These are phyloP conservation scores for Temnothorax rugatulus DNA, from an alignment of 2,888 invertebrate genomes.

Conservation along the genomic window DNA sequence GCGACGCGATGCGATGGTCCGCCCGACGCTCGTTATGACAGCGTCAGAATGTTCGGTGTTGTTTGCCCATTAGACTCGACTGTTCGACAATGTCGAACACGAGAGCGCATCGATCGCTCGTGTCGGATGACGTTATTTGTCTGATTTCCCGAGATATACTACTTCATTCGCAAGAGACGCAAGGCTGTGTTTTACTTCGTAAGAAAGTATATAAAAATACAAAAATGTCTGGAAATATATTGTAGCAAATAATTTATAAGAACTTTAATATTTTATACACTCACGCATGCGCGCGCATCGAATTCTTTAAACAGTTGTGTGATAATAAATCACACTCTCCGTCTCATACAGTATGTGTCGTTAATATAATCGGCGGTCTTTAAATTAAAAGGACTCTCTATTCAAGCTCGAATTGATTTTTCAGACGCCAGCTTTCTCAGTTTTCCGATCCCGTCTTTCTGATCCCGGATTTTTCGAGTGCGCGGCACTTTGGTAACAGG, in stretches of 20 bases:
- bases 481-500: slow-evolving; percentile 85
- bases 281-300: too few relatives aligned
- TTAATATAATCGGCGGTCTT: slow-evolving; percentile 22
- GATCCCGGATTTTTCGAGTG: slow-evolving; percentile 62
- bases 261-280: not conserved
- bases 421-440: slow-evolving; percentile 62
- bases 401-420: slow-evolving; percentile 16
- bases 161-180: slow-evolving; percentile 30
- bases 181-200: not conserved
- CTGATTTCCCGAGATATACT: slow-evolving; percentile 22
- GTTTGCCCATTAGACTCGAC: slow-evolving; percentile 77
- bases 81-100: slow-evolving; percentile 47
- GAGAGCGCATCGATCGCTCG: slow-evolving; percentile 50
- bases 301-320: not conserved
- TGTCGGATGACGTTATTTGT: slow-evolving; percentile 50
- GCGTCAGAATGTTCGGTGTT: slow-evolving; percentile 73
- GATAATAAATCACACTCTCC: not conserved
- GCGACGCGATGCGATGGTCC: slow-evolving; percentile 13
- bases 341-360: not conserved
- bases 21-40: slow-evolving; percentile 60
- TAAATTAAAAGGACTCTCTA: slow-evolving; percentile 37
- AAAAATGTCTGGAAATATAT: not conserved
- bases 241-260: not conserved
- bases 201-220: not conserved
- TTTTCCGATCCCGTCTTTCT: slow-evolving; percentile 29